Conservation (phyloP, 1,140 invertebrate genomes). For the Drosophila biarmipes region DNA sequence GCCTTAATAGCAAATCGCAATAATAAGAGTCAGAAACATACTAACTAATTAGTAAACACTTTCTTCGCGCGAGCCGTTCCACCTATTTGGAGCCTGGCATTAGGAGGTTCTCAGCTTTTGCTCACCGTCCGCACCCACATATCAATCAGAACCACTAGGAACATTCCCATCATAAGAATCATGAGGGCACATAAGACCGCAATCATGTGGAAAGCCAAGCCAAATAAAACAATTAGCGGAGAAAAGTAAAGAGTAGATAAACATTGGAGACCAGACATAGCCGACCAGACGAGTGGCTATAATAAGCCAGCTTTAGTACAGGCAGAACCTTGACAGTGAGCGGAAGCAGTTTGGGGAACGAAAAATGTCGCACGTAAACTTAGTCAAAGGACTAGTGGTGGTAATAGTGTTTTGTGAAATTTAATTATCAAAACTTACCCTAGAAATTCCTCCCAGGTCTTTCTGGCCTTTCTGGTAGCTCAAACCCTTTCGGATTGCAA, state of each 20-base stretch:
- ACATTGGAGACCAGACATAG: constrained; percentile 42
- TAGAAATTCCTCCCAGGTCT: constrained; percentile 12
- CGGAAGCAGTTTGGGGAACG: constrained; percentile 12
- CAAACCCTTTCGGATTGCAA: constrained; percentile 52
- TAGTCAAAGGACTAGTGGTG: constrained; percentile 34
- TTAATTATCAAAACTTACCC: background rate
- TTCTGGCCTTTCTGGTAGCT: constrained; percentile 24
- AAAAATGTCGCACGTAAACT: constrained; percentile 27
- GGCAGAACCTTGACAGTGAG: constrained; percentile 66
- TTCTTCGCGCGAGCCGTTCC: constrained; percentile 12
- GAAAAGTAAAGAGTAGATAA: constrained; percentile 56
- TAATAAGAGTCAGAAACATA: background rate
- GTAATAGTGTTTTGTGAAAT: constrained; percentile 7
- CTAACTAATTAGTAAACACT: constrained; percentile 4
- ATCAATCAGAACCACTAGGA: constrained; percentile 8
- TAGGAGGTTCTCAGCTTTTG: constrained; percentile 21
- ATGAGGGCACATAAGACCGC: constrained; percentile 51
- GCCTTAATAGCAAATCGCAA: constrained; percentile 6
- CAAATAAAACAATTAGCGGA: constrained; percentile 74
- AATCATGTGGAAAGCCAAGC: constrained; percentile 70
- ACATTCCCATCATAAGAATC: constrained; percentile 2
- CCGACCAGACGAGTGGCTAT: constrained; percentile 7
- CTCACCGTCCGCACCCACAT: constrained; percentile 36
- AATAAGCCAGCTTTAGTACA: constrained; percentile 47
- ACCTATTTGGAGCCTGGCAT: constrained; percentile 14